A percentile compares a stretch with the other conserved stretches of the same genome.
phyloP scores from a whole-genome alignment of 2,888 invertebrate genomes.

The Dicycla oo region DNA sequence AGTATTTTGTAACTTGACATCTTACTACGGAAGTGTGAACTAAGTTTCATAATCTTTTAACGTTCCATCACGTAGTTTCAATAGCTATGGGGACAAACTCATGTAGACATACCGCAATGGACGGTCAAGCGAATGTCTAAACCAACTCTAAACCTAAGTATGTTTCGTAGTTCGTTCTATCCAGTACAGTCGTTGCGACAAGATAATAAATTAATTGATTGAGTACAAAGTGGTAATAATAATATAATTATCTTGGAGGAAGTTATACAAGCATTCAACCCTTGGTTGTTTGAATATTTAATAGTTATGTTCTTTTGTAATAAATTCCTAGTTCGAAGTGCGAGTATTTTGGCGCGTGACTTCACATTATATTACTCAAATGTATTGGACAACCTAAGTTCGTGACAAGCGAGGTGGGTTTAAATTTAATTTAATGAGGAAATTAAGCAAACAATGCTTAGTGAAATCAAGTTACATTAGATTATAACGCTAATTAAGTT shows the following conservation, averaged over 20 bases:
- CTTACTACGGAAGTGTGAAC: slow-evolving; percentile 18
- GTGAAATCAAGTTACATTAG: slow-evolving; percentile 10
- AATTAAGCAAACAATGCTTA: slow-evolving; percentile 24
- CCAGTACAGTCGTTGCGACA: slow-evolving; percentile 8
- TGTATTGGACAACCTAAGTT: slow-evolving; percentile 6
- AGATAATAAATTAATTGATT: slow-evolving; percentile 53
- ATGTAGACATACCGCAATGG: slow-evolving; percentile 18
- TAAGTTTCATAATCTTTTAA: slow-evolving; percentile 36
- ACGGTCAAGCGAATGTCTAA: background rate
- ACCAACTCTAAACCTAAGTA: background rate
- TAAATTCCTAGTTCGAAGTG: slow-evolving; percentile 36
- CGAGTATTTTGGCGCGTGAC: slow-evolving; percentile 17
- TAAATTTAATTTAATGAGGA: slow-evolving; percentile 21
- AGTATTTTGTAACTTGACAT: slow-evolving; percentile 43
- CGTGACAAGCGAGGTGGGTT: slow-evolving; percentile 32
- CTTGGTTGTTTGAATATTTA: slow-evolving; percentile 17
- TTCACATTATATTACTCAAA: slow-evolving; percentile 15
- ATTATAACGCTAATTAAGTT: slow-evolving; percentile 11
- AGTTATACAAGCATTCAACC: slow-evolving; percentile 14
- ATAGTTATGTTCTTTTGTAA: slow-evolving; percentile 20
- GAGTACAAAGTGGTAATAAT: slow-evolving; percentile 38
- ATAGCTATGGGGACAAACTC: background rate
- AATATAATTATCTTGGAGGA: slow-evolving; percentile 33
- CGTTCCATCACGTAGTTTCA: slow-evolving; percentile 34
- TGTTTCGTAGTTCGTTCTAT: background rate